Base-by-base conservation (phyloP, 2,113 vertebrate genomes). In the Chauna torquata region DNA sequence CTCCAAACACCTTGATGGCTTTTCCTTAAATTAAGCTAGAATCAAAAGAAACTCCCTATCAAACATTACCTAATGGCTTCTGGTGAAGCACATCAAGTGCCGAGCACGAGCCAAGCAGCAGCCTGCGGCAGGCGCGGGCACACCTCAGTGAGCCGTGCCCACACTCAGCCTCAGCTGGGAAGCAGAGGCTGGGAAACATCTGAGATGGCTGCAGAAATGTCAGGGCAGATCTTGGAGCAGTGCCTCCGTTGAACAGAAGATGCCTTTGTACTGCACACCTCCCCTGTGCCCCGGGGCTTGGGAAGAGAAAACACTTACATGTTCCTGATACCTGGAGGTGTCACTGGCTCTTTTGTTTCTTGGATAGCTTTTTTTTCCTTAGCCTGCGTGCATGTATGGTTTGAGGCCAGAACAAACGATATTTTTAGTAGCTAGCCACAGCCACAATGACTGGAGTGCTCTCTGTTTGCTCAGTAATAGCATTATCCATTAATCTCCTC, bases 361-460 rank as follows among this genome's bases (percentile, higher is more conserved):
- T 0, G 0, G 18, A 5, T 70, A 24, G 22, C 18, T 32, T 66
- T 32, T 7, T 5, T 0, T 1, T 3, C 3, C 12, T 16, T 8
- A 47, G 23, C 28, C 19, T 5, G 3, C 34, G 18, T 14, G 25
- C 12, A 9, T 69, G 12, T 61, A 24, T 58, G 32, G 30, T 49
- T 66, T 80, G 62, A 81, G 62, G 50, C 38, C 44, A 69, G 32
- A 74, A 57, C 4, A 62, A 75, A 83, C 34, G 12, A 11, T 64
- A 80, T 47, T 68, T 91, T 64, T 64, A 52, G 42, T 52, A 80
- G 38, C 49, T 36, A 83, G 23, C 12, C 38, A 14, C 59, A 74
- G 47, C 36, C 40, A 79, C 2, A 2, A 27, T 74, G 55, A 57
- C 54, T 2, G 3, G n/a, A 34, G 25, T 81, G 49, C 47, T 74